Base-by-base conservation (phyloP, 2,888 invertebrate genomes). In the Cheilosia impressa region DNA sequence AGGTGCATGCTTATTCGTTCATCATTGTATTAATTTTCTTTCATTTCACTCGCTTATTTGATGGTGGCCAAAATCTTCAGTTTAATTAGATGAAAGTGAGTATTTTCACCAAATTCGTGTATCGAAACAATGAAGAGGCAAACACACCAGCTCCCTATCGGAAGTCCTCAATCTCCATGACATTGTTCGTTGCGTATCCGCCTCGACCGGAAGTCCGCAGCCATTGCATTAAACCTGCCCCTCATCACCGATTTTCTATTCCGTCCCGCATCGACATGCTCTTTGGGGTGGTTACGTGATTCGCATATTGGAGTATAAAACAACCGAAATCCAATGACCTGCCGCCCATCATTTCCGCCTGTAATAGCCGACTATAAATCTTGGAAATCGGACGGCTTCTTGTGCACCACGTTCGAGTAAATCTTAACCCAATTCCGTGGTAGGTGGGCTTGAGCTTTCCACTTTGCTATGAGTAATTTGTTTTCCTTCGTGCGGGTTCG, bases 261-360 rank as follows among this genome's bases (percentile, higher is more conserved):
- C 17, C 47, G 19, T 22, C 15, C 22, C 7, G 31, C 24, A 27
- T 52, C 24, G 52, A 24, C 27, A 24, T 27, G 15, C 13, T 27
- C 6, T 6, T 15, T 15, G 15, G 52, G 4, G n/a, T 52, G 52
- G 27, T 57, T 55, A 69, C 77, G 77, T 77, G 77, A 55, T 62
- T 62, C 31, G 68, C 68, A 77, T 77, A 27, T 62, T 77, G 17
- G 15, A 69, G 55, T 10, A 31, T 17, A 62, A 77, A 53, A n/a
- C 13, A 77, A 55, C 45, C 22, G 62, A 68, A 68, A 68, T 45
- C 77, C 77, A 53, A 87, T 88, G 89, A 89, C 88, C 89, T 88
- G 90, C 89, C 89, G 89, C 89, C 90, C 89, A 90, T 90, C 89
- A 91, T 91, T 90, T 91, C 90, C 90, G 90, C 88, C 89, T 88